phyloP scores from a whole-genome alignment of 2,888 invertebrate genomes.

The Ecliptopera silaceata region DNA sequence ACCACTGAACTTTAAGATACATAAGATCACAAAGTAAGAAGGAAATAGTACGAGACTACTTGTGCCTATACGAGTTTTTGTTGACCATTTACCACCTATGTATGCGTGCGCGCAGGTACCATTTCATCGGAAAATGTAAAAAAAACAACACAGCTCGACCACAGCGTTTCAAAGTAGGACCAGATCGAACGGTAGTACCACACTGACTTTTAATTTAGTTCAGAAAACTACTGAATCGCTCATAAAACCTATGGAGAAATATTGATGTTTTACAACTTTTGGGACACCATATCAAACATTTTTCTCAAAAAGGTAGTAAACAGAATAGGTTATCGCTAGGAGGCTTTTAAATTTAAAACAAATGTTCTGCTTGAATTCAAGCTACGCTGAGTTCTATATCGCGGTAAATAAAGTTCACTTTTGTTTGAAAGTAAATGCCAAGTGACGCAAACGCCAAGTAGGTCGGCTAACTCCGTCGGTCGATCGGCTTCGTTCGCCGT shows the following conservation, averaged over 20 bases:
- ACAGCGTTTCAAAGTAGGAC: constrained; percentile 71
- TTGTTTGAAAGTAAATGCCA: background rate
- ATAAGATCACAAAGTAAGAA: constrained; percentile 12
- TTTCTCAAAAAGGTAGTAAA: too few species aligned
- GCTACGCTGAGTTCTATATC: background rate
- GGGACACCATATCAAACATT: background rate
- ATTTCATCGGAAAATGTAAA: constrained; percentile 79
- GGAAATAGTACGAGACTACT: constrained; percentile 25
- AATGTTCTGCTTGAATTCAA: background rate
- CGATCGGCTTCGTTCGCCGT: constrained; percentile 60
- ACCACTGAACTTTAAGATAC: background rate
- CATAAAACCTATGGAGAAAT: background rate
- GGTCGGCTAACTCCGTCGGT: constrained; percentile 70
- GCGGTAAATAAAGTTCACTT: background rate
- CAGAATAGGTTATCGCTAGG: background rate
- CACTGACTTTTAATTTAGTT: background rate
- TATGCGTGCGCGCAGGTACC: constrained; percentile 45
- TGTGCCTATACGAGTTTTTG: constrained; percentile 48
- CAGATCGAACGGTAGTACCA: constrained; percentile 4
- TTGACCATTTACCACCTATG: constrained; percentile 45
- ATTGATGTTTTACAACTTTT: background rate
- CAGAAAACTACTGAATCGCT: background rate
- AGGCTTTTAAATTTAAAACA: background rate
- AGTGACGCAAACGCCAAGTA: constrained; percentile 51
- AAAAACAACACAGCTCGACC: constrained; percentile 72